Evolutionary conservation across 2,113 vertebrate genomes (phyloP).

Genomic region (Nipponia nippon): DNA sequence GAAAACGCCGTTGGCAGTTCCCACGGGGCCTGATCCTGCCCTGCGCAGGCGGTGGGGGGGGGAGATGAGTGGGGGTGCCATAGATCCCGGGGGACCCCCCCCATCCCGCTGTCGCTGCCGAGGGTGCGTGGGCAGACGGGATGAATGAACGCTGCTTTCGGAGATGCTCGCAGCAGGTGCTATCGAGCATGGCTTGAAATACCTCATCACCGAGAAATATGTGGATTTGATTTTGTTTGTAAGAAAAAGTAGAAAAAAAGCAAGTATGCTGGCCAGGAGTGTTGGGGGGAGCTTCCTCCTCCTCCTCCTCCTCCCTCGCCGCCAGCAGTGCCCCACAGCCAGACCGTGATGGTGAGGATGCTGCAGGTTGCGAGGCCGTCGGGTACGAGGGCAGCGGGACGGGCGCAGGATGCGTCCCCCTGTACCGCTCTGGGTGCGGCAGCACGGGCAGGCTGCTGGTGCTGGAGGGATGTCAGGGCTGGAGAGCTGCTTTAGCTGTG

Average conservation of each 20-base stretch:
- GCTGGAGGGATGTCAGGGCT: neutral
- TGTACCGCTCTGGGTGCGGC: accelerated
- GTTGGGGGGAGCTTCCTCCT: neutral
- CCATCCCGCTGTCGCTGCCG: neutral
- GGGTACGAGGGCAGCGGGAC: accelerated
- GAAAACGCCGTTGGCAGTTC: neutral
- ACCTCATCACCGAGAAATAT: neutral
- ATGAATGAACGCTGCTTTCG: neutral
- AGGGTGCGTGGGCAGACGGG: neutral
- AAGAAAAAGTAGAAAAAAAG: neutral
- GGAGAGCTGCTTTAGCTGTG: neutral
- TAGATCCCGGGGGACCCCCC: neutral
- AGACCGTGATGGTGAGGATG: neutral
- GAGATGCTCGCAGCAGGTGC: neutral
- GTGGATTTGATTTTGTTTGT: neutral
- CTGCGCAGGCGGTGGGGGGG: neutral
- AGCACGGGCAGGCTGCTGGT: neutral
- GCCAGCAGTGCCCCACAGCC: neutral
- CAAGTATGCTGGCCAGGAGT: neutral
- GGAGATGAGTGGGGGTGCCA: neutral
- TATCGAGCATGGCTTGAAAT: neutral
- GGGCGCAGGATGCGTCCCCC: neutral
- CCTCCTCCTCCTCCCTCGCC: neutral
- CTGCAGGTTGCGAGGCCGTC: accelerated
- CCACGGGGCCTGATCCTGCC: neutral